phyloP scores from a whole-genome alignment of 2,797 vertebrate species.

The Notamacropus eugenii region DNA sequence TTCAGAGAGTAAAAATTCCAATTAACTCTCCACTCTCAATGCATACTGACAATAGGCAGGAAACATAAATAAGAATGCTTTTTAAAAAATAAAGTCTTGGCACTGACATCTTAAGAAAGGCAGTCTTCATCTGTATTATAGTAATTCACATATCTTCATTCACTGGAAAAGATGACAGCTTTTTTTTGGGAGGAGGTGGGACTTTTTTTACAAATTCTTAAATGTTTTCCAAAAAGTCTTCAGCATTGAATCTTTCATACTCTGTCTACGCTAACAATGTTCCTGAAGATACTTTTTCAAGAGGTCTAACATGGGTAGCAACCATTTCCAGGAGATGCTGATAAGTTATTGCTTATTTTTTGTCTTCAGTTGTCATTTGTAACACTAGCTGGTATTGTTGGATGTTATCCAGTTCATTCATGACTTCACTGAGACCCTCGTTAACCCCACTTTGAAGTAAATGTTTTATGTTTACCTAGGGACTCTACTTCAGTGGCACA shows the following conservation, averaged over 20 bases:
- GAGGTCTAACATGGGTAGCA: slow-evolving; percentile 81
- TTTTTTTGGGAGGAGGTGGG: background rate
- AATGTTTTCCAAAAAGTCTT: background rate
- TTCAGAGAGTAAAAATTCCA: background rate
- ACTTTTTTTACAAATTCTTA: background rate
- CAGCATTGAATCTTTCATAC: background rate
- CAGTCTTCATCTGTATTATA: background rate
- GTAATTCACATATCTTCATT: slow-evolving; percentile 48
- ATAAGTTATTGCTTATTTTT: slow-evolving; percentile 83
- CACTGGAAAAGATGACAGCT: slow-evolving; percentile 48
- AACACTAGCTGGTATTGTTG: slow-evolving; percentile 85
- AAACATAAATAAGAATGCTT: background rate
- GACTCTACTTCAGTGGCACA: slow-evolving; percentile 83
- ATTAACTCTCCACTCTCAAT: background rate
- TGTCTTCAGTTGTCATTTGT: slow-evolving; percentile 85
- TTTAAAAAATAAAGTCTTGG: background rate
- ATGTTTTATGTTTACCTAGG: slow-evolving; percentile 84
- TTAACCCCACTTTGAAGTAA: slow-evolving; percentile 85
- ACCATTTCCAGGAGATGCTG: slow-evolving; percentile 83
- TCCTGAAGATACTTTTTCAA: slow-evolving; percentile 73
- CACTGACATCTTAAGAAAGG: background rate
- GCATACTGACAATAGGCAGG: background rate
- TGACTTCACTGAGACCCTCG: slow-evolving; percentile 85
- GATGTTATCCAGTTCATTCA: slow-evolving; percentile 82
- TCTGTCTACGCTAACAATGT: background rate